Base-by-base conservation (phyloP, 2,113 vertebrate species). In the Cyrtonyx montezumae region DNA sequence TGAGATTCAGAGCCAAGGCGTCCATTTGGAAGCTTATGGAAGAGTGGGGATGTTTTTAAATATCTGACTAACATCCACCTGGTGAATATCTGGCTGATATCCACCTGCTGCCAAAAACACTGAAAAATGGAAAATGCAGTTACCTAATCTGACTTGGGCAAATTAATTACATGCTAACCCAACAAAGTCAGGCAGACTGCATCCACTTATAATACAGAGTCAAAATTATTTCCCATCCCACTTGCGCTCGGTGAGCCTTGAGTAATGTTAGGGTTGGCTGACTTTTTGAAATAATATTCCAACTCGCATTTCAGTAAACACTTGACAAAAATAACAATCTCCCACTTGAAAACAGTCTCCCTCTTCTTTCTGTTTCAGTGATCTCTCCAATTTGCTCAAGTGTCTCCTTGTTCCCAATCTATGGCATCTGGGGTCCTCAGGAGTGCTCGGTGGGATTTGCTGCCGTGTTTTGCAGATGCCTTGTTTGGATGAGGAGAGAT, bases 271-370 rank as follows among this genome's bases (percentile, higher is more conserved):
- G 36, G 81, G 34, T 34, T 42, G 74, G 71, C 61, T 77, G 63
- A 43, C 69, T 81, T 87, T 94, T 73, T 67, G 65, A 78, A 86
- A 69, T 71, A 36, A 73, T 81, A 61, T 93, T 81, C 58, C 81
- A 69, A 46, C 34, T 66, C 22, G 20, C 15, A 7, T 58, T 92
- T 94, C 66, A 79, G 74, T 88, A 93, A 93, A 91, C 84, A 85
- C 68, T 82, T 81, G 84, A 87, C 32, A 89, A 79, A 82, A 79
- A 75, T 32, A 83, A 80, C 36, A 43, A 40, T 26, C 7, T 77
- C 91, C 56, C 42, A 59, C 78, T 73, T 51, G 30, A 67, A 82
- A 15, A 4, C 40, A 63, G 9, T 55, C 79, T 42, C 28, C 37
- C 21, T 59, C 58, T 73, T 78, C 56, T 81, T 84, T 73, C 67